phyloP scores from a whole-genome alignment of 2,888 invertebrate genomes.

The Yponomeuta evonymella region DNA sequence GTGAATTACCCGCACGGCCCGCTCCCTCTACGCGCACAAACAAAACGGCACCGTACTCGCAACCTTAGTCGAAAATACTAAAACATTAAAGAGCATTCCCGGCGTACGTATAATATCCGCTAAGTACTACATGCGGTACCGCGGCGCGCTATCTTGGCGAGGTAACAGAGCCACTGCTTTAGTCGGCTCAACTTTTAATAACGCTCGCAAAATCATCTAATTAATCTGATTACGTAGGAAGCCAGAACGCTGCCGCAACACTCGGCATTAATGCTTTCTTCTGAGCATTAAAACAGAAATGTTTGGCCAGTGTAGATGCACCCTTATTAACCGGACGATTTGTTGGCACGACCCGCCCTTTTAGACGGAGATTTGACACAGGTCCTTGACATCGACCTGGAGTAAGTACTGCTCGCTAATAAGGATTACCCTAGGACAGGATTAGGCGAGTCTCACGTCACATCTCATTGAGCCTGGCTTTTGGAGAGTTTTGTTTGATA shows the following conservation, averaged over 20 bases:
- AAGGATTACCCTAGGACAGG: not conserved
- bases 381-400: slow-evolving; percentile 4
- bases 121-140: slow-evolving; percentile 58
- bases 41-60: slow-evolving; percentile 70
- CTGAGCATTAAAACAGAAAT: slow-evolving; percentile 59
- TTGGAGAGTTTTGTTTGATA: not conserved
- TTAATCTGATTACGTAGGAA: slow-evolving; percentile 69
- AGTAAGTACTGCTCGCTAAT: slow-evolving; percentile 9
- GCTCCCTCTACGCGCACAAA: slow-evolving; percentile 69
- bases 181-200: slow-evolving; percentile 73
- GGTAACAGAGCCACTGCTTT: slow-evolving; percentile 61
- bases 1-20: slow-evolving; percentile 68
- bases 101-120: slow-evolving; percentile 67
- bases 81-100: slow-evolving; percentile 72
- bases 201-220: slow-evolving; percentile 70
- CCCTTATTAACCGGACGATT: slow-evolving; percentile 48
- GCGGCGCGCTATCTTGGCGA: slow-evolving; percentile 58
- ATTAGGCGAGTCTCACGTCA: not conserved
- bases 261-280: slow-evolving; percentile 62
- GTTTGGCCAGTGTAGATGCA: slow-evolving; percentile 54
- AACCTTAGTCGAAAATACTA: slow-evolving; percentile 74
- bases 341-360: slow-evolving; percentile 24
- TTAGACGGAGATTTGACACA: not conserved
- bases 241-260: slow-evolving; percentile 54
- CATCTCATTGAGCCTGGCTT: not conserved